Percentiles rank a stretch among this genome's conserved stretches.
Evolutionary conservation across 2,888 invertebrate species (phyloP).

Genomic region (Lepeophtheirus nordmannii): DNA sequence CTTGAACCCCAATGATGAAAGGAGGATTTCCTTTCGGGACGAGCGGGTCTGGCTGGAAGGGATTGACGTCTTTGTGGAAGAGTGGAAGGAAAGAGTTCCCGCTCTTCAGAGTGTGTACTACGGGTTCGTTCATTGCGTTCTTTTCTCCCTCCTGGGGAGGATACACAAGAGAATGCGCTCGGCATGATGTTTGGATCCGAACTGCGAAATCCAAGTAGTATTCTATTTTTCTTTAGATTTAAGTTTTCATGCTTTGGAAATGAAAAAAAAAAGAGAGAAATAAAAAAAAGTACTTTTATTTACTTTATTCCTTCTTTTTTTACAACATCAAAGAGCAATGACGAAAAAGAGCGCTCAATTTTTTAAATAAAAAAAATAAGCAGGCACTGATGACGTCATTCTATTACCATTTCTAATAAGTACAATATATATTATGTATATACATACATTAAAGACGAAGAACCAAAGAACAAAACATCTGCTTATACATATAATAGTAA

Average conservation of each 20-base stretch:
- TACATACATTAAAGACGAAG: neutral
- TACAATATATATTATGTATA: neutral
- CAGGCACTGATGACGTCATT: neutral
- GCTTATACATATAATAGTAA: neutral
- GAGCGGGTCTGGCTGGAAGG: neutral
- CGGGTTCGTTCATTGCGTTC: neutral
- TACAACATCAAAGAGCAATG: neutral
- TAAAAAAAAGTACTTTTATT: too few relatives aligned
- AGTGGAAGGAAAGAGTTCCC: neutral
- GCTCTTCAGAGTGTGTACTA: neutral
- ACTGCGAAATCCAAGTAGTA: neutral
- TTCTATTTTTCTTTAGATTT: too few relatives aligned
- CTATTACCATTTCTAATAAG: neutral
- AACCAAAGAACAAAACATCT: neutral
- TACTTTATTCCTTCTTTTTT: neutral
- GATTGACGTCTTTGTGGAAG: neutral
- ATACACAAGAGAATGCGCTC: neutral
- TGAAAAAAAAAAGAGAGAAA: too few relatives aligned
- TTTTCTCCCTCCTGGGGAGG: neutral
- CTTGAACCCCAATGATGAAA: conserved; percentile 13
- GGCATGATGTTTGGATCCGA: neutral
- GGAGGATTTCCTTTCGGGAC: neutral
- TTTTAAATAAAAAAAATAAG: neutral
- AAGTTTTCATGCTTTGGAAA: too few relatives aligned
- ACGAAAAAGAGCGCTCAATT: neutral